Percentiles rank a stretch among this genome's conserved stretches.
These are phyloP conservation scores for Sebastolobus altivelis DNA, from an alignment of 2,797 vertebrate species.

Conservation along the genomic window DNA sequence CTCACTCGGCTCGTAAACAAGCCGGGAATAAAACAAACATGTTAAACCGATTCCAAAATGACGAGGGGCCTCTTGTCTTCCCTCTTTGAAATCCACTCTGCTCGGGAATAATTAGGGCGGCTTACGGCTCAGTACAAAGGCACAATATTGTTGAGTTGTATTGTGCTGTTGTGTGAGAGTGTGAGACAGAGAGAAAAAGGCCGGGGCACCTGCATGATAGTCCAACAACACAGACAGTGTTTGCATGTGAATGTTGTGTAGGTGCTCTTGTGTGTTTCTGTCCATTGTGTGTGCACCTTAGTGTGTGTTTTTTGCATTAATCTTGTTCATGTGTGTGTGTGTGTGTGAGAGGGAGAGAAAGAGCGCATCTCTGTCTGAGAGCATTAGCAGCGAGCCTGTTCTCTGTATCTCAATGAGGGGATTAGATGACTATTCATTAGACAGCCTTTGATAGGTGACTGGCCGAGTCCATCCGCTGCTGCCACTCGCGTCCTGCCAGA, in stretches of 20 bases:
- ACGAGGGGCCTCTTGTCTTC: constrained; percentile 66
- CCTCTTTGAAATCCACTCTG: constrained; percentile 70
- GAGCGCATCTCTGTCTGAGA: constrained; percentile 60
- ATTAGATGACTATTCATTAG: constrained; percentile 81
- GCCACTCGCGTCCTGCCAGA: constrained; percentile 56
- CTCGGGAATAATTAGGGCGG: constrained; percentile 71
- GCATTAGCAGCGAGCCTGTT: constrained; percentile 74
- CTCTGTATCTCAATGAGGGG: constrained; percentile 81
- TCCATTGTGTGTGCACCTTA: constrained; percentile 20
- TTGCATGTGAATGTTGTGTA: constrained; percentile 69
- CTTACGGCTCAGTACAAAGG: constrained; percentile 64
- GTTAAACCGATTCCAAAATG: constrained; percentile 53
- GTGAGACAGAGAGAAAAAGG: constrained; percentile 18
- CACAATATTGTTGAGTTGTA: constrained; percentile 47
- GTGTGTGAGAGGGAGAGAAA: constrained; percentile 22
- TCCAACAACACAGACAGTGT: constrained; percentile 35
- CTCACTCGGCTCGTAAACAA: constrained; percentile 59
- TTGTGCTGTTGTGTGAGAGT: constrained; percentile 31
- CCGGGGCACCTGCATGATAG: constrained; percentile 60
- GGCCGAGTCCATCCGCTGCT: constrained; percentile 54
- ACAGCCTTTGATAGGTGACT: constrained; percentile 77
- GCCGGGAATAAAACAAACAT: constrained; percentile 65
- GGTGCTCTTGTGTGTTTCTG: constrained; percentile 28
- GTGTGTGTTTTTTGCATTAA: constrained; percentile 35
- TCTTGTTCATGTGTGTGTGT: constrained; percentile 29